Base-by-base conservation (phyloP, 2,888 invertebrate species). In the Monoplex corrugatus region DNA sequence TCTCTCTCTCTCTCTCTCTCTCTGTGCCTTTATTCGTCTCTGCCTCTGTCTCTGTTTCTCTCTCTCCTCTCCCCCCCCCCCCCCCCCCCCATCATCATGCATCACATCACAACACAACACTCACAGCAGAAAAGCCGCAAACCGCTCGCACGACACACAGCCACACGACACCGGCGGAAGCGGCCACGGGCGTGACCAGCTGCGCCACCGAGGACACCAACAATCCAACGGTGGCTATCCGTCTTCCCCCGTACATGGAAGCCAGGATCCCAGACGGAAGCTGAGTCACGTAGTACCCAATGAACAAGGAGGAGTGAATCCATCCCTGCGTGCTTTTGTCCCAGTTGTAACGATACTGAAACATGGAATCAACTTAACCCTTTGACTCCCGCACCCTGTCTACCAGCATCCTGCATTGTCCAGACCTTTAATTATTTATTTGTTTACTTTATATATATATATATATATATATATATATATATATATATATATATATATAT, bases 241-340 rank as follows among this genome's bases (percentile, higher is more conserved):
- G 97, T 95, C 98, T 98, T 28, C 98, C 98, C 38, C 98, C 98
- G 92, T 98, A 98, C 93, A 97, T 97, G 93, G 98, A 98, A 0
- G 98, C 98, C 40, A 98, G 94, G 92, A 93, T 93, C 2, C 94
- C 94, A 13, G 95, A 95, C 35, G 94, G 94, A 16, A 95, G 50
- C 90, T 95, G 95, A 0, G 94, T 94, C 28, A 93, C 75, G 68
- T 94, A 92, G 91, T 95, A 95, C 28, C 95, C 95, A 91, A 94
- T 94, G 93, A 95, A 95, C 89, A 95, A 94, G 2, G 95, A 92
- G 5, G 94, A 94, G 13, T 95, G 92, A 16, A 95, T 92, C 57
- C 94, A 87, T 2, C 95, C 95, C 83, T 95, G 94, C 1, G 91
- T 91, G 43, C 92, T 90, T 89, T 92, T 92, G 89, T 92, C 92